Conservation (phyloP, 2,888 invertebrate genomes). For the Nomada lathburiana region DNA sequence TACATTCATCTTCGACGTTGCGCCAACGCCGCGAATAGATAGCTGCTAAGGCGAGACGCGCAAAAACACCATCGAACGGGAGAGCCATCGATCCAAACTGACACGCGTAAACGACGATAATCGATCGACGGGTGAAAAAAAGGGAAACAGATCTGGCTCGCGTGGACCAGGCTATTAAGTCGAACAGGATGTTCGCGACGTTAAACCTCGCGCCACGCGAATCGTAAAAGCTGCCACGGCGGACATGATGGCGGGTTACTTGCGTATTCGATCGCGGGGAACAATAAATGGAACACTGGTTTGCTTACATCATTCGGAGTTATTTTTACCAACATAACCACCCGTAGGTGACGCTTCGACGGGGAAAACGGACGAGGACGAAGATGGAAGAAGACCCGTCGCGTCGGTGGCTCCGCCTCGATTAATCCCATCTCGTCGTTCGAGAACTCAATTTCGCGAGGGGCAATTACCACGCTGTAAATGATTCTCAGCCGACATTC, state of each 20-base stretch:
- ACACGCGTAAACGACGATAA: constrained; percentile 26
- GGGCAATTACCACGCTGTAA: constrained; percentile 71
- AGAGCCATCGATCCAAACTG: constrained; percentile 5
- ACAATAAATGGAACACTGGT: constrained; percentile 24
- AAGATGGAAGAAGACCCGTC: background rate
- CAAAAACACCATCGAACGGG: background rate
- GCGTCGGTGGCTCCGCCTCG: constrained; percentile 49
- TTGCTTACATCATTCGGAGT: background rate
- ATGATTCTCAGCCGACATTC: constrained; percentile 66
- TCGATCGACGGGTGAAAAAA: background rate
- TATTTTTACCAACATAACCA: too few species aligned
- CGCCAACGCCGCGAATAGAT: constrained; percentile 1
- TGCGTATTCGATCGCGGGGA: background rate
- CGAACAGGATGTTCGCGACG: constrained; percentile 30
- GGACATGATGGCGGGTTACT: background rate
- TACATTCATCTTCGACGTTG: constrained; percentile 12
- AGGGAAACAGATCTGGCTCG: background rate
- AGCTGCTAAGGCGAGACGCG: background rate
- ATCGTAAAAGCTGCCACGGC: constrained; percentile 24
- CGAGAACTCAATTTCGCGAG: constrained; percentile 73
- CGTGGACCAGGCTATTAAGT: constrained; percentile 19
- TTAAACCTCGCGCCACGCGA: constrained; percentile 19
- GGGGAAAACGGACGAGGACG: background rate
- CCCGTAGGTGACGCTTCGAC: background rate
- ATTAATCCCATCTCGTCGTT: constrained; percentile 65